phyloP scores from a whole-genome alignment of 2,113 vertebrate genomes.

The Psilopsiagon aymara region DNA sequence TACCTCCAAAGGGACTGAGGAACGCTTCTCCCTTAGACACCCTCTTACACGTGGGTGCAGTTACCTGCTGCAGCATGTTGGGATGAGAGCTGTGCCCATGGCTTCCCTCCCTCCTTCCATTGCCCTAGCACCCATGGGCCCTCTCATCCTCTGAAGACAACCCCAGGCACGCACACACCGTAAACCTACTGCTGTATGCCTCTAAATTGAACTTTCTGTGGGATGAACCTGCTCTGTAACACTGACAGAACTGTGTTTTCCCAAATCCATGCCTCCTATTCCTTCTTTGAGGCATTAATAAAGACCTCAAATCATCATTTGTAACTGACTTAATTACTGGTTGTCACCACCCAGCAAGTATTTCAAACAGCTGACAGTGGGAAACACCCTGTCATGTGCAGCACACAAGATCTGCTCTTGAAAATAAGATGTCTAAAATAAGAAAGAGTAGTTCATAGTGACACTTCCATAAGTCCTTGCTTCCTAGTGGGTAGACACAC shows the following conservation, averaged over 20 bases:
- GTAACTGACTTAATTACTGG: not conserved
- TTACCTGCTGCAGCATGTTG: not conserved
- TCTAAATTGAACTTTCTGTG: not conserved
- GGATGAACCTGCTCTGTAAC: not conserved
- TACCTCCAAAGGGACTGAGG: not conserved
- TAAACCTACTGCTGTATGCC: not conserved
- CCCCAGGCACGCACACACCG: accelerated
- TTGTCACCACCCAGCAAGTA: not conserved
- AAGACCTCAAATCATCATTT: not conserved
- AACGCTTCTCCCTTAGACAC: not conserved
- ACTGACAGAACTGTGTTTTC: not conserved
- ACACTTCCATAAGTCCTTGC: not conserved
- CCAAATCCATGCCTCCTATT: not conserved
- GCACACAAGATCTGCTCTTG: not conserved
- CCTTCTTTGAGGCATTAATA: not conserved
- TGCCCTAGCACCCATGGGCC: not conserved
- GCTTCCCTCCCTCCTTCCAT: not conserved
- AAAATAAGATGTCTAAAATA: not conserved
- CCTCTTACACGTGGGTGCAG: accelerated
- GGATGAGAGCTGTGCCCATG: accelerated
- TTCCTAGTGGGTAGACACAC: not conserved
- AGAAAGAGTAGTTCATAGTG: not conserved
- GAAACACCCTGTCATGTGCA: not conserved
- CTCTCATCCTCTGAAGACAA: not conserved
- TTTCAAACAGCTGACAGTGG: not conserved